Base-by-base conservation (phyloP, 1,140 invertebrate species). In the Grapholita molesta region DNA sequence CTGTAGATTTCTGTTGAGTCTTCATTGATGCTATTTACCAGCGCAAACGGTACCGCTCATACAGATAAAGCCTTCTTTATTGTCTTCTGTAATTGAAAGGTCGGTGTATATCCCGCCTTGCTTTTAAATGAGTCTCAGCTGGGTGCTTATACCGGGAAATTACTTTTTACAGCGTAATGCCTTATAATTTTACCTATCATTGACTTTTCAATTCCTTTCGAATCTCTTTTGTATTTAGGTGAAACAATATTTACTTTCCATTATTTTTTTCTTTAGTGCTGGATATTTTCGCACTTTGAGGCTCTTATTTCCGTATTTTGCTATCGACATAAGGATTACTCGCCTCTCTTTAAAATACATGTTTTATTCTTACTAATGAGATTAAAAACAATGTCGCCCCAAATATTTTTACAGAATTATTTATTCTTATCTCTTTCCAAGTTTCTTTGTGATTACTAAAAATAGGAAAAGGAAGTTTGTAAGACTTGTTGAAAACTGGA, bases 31-130 rank as follows among this genome's bases (percentile, higher is more conserved):
- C 25, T 61, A 61, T 61, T 61, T 32, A 61, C 25, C 18, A 25
- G 69, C 64, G 69, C 74, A 64, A 75, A 79, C 72, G 72, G 74
- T 70, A 55, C 68, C 72, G 30, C 52, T 78, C 73, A 72, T 76
- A 76, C 69, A 79, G 80, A 86, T 84, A 83, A 79, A 83, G 79
- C 79, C 74, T 79, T 76, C 78, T 88, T 86, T 85, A 88, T 86
- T 85, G 83, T 88, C 78, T 82, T 78, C 76, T 77, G 80, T 86
- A 88, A 88, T 85, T 88, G 86, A 86, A 86, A 86, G 83, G 82
- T 85, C 80, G 76, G 78, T 84, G 77, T 79, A 80, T 81, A 81
- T 82, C 82, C 82, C 78, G 76, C 72, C 32, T 70, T 79, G 77
- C 82, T 74, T 79, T 82, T 82, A 85, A 85, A 86, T 80, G 80